phyloP scores from a whole-genome alignment of 1,140 invertebrate genomes.

The Heliconius congener region DNA sequence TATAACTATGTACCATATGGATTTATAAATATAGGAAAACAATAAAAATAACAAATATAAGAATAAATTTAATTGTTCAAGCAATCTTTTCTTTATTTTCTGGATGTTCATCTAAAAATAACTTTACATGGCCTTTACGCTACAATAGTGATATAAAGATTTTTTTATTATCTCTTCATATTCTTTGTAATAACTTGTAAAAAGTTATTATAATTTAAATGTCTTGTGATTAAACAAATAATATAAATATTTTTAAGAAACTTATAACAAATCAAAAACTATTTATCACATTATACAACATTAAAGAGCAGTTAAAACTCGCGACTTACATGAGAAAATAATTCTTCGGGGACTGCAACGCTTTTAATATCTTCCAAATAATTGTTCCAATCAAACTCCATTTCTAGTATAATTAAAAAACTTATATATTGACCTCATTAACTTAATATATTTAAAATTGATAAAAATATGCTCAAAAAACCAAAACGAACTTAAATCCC shows the following conservation, averaged over 20 bases:
- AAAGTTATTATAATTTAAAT: conserved; percentile 2
- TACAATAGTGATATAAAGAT: conserved; percentile 37
- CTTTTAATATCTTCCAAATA: conserved; percentile 72
- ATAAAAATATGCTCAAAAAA: conserved; percentile 24
- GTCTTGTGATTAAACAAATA: not conserved
- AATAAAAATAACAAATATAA: conserved; percentile 6
- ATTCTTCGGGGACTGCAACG: conserved; percentile 71
- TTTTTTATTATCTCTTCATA: conserved; percentile 22
- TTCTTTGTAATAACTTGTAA: not conserved
- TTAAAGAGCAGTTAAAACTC: conserved; percentile 37
- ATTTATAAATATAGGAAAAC: conserved; percentile 1
- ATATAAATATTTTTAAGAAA: conserved; percentile 9
- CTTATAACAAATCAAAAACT: conserved; percentile 14
- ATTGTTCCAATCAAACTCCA: conserved; percentile 74
- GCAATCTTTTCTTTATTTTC: conserved; percentile 26
- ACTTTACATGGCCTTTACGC: conserved; percentile 40
- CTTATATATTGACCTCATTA: conserved; percentile 27
- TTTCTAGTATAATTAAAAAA: conserved; percentile 29
- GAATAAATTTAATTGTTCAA: conserved; percentile 12
- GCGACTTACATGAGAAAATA: conserved; percentile 77
- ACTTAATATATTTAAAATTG: conserved; percentile 29
- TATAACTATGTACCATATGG: conserved; percentile 17
- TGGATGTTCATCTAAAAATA: conserved; percentile 47
- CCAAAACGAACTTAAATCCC: conserved; percentile 41
- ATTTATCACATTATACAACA: conserved; percentile 35